Base-by-base conservation (phyloP, 1,140 invertebrate species). In the Aphelinus certus region DNA sequence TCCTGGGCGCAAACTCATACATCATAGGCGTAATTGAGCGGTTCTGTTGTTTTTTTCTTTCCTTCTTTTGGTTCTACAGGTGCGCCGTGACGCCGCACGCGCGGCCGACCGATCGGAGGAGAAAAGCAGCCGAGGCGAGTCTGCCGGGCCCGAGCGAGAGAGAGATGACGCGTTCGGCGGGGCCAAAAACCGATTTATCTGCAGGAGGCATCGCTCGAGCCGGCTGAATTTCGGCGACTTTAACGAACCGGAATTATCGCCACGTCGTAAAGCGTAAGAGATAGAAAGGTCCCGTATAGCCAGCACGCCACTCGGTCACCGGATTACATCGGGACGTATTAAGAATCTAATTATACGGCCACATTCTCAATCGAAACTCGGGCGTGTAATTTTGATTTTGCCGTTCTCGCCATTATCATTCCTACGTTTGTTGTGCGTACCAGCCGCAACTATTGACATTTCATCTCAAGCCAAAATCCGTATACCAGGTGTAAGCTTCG, bases 201-300 rank as follows among this genome's bases (percentile, higher is more conserved):
- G 42, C 7, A 49, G 42, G 53, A 43, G 56, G 45, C 68, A 69
- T 26, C 47, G 56, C 55, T 26, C 26, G 26, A 26, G 65, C 58
- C 4, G 65, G 53, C 67, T 62, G 58, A 57, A 57, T 75, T 75
- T 75, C 67, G 55, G 42, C 60, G 51, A 64, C 45, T 58, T 64
- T 75, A 75, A 75, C 73, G 67, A 75, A 67, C 46, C 47, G 57
- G 67, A 75, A 75, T 70, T 70, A 75, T 75, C 73, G 53, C 51
- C 61, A 49, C 53, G 51, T 64, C 61, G 72, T 74, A 62, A 68
- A 58, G 3, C 51, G 26, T 58, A 47, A 46, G 58, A 48, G 49
- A 68, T 57, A 58, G 45, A 68, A 26, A 26, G 26, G 26, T 26
- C 26, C 26, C 26, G 26, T 26, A 26, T 26, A 26, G 26, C 26